These are phyloP conservation scores for Augochlorella aurata DNA, from an alignment of 2,888 invertebrate genomes.

Conservation along the genomic window DNA sequence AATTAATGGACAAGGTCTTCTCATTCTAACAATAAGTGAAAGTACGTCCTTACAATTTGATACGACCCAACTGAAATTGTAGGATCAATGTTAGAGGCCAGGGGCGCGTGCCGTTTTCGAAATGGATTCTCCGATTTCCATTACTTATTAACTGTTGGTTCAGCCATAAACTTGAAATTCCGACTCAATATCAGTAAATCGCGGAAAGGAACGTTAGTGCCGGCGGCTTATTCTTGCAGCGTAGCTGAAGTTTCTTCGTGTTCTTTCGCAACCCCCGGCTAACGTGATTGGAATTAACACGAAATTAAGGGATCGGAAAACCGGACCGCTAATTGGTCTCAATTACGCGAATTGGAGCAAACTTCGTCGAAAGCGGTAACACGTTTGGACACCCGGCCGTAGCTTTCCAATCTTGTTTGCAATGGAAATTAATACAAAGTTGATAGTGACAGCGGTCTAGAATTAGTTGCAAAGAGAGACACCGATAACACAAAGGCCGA, in stretches of 20 bases:
- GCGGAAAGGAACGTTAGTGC: slow-evolving; percentile 52
- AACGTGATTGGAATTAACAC: slow-evolving; percentile 65
- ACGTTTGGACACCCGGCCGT: background rate
- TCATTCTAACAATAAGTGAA: too few relatives aligned
- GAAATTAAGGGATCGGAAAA: background rate
- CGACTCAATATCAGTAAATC: slow-evolving; percentile 57
- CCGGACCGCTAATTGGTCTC: background rate
- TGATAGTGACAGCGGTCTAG: background rate
- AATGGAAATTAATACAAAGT: slow-evolving; percentile 4
- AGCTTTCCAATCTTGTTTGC: background rate
- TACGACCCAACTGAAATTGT: too few relatives aligned
- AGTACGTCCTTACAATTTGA: too few relatives aligned
- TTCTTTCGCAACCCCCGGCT: slow-evolving; percentile 15
- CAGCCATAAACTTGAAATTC: background rate
- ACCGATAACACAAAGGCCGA: background rate
- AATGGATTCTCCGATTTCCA: slow-evolving; percentile 7
- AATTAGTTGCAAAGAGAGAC: background rate
- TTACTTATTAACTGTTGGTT: slow-evolving; percentile 9
- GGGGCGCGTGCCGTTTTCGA: too few relatives aligned
- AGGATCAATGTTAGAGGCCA: too few relatives aligned
- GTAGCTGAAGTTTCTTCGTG: background rate
- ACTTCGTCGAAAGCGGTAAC: background rate
- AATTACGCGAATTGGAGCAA: background rate
- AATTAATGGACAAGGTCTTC: too few relatives aligned
- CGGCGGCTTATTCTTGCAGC: slow-evolving; percentile 27